Conservation (phyloP, 64 coral and sea anemone species). For the Actinia tenebrosa region DNA sequence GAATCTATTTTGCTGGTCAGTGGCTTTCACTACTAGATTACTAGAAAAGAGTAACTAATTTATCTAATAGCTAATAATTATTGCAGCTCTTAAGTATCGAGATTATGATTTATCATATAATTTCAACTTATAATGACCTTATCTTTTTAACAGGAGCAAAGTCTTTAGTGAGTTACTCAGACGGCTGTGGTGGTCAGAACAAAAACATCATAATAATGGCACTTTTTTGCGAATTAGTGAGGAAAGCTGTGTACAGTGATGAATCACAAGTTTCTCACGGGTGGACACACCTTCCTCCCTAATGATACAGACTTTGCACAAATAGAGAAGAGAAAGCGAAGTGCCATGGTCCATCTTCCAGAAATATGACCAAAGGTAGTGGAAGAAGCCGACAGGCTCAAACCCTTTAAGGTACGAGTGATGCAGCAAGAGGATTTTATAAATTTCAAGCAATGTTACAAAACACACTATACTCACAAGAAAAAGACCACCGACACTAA, state of each 20-base stretch:
- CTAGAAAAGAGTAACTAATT: too few relatives aligned
- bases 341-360: slow-evolving; percentile 6
- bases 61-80: too few relatives aligned
- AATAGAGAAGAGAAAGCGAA: slow-evolving; percentile 24
- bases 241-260: slow-evolving; percentile 19
- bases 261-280: slow-evolving; percentile 18
- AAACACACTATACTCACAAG: too few relatives aligned
- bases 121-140: too few relatives aligned
- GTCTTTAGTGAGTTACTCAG: slow-evolving; percentile 26
- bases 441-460: too few relatives aligned
- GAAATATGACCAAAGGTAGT: slow-evolving; percentile 29
- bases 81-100: too few relatives aligned
- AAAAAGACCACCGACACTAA: too few relatives aligned
- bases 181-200: slow-evolving; percentile 37
- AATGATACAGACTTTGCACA: slow-evolving; percentile 40
- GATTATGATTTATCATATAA: too few relatives aligned
- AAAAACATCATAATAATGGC: slow-evolving; percentile 15
- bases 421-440: slow-evolving; percentile 21
- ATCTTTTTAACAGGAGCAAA: background rate
- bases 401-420: background rate
- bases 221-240: background rate
- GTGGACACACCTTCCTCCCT: slow-evolving; percentile 34
- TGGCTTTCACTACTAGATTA: too few relatives aligned
- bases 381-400: background rate
- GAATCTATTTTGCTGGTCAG: too few relatives aligned